phyloP scores from a whole-genome alignment of 1,140 invertebrate genomes.

The Lepidotrigona ventralis region DNA sequence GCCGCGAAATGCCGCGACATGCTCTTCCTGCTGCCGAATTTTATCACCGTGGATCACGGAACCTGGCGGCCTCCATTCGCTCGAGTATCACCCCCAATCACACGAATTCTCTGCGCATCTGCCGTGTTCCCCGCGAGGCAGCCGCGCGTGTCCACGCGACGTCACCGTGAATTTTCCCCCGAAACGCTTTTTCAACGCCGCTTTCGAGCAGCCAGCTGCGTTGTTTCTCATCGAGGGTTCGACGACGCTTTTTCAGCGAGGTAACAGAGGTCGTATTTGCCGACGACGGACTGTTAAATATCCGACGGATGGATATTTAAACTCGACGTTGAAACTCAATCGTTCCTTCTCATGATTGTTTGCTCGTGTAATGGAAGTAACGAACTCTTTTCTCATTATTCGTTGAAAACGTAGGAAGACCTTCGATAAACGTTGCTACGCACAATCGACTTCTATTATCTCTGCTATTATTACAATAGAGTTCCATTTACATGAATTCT shows the following conservation, averaged over 20 bases:
- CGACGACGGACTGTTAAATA: background rate
- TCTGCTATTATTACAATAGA: too few relatives aligned
- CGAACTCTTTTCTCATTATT: background rate
- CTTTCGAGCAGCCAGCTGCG: constrained; percentile 36
- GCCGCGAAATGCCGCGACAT: constrained; percentile 1
- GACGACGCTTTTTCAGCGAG: background rate
- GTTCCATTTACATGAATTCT: too few relatives aligned
- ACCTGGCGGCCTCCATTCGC: background rate
- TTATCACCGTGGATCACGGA: constrained; percentile 21
- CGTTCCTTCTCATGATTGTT: background rate
- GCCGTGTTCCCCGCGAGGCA: constrained; percentile 1
- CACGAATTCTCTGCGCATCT: constrained; percentile 44
- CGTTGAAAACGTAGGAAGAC: background rate
- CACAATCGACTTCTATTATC: too few relatives aligned
- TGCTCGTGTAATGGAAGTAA: background rate
- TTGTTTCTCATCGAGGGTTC: constrained; percentile 22
- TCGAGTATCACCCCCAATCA: background rate
- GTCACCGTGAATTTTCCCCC: constrained; percentile 2
- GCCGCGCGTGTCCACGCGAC: constrained; percentile 14
- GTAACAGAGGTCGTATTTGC: background rate
- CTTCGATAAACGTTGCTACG: too few relatives aligned
- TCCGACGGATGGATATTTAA: background rate
- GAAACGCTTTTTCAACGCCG: background rate
- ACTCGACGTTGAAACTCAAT: background rate
- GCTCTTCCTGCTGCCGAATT: background rate